Conservation (phyloP, 2,888 invertebrate genomes). For the Parnassius smintheus region DNA sequence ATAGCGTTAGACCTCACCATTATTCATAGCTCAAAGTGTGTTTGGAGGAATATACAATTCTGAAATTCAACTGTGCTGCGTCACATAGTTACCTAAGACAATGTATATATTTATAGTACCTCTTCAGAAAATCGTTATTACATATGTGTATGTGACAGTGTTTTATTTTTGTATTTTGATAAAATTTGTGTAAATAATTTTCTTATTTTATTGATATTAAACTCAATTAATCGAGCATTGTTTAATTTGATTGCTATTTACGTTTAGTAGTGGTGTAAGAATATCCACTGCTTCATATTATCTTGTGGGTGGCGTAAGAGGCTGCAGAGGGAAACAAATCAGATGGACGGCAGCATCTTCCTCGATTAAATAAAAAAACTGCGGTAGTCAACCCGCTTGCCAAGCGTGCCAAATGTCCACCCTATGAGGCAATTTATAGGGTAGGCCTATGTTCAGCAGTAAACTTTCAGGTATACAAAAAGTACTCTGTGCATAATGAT, state of each 20-base stretch:
- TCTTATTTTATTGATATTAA: slow-evolving; percentile 81
- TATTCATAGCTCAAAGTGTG: slow-evolving; percentile 43
- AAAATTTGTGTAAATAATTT: slow-evolving; percentile 80
- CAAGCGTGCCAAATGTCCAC: too few relatives aligned
- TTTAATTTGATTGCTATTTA: slow-evolving; percentile 26
- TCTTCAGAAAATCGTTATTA: slow-evolving; percentile 60
- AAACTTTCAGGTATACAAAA: too few relatives aligned
- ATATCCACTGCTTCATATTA: too few relatives aligned
- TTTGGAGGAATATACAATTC: slow-evolving; percentile 33
- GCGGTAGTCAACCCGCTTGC: too few relatives aligned
- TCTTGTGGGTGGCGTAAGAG: too few relatives aligned
- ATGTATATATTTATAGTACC: slow-evolving; percentile 54
- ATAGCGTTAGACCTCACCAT: slow-evolving; percentile 39
- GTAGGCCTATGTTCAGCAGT: too few relatives aligned
- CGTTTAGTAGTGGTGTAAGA: too few relatives aligned
- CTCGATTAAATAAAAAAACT: too few relatives aligned
- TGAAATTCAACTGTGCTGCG: slow-evolving; percentile 43
- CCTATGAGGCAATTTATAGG: too few relatives aligned
- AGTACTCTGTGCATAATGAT: too few relatives aligned
- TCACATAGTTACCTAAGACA: slow-evolving; percentile 47
- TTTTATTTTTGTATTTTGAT: slow-evolving; percentile 82
- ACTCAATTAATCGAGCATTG: slow-evolving; percentile 73
- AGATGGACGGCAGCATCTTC: too few relatives aligned
- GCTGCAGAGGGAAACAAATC: too few relatives aligned
- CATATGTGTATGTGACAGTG: slow-evolving; percentile 77